Base-by-base conservation (phyloP, 2,888 invertebrate species). In the Yponomeuta malinellus region DNA sequence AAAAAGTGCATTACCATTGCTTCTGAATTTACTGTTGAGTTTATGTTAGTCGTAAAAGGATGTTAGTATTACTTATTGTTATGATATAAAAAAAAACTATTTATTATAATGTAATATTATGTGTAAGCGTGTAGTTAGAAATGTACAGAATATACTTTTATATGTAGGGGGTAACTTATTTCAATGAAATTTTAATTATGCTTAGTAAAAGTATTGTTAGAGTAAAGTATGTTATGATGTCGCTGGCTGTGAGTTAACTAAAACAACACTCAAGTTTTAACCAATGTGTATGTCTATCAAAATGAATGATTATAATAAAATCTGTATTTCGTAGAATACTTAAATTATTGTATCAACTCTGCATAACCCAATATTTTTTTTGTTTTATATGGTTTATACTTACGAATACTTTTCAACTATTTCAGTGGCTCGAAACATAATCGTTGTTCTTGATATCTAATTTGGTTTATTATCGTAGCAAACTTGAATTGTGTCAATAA, bases 161-260 rank as follows among this genome's bases (percentile, higher is more conserved):
- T 59, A 15, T 15, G 15, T 15, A 59, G 5, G 12, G 12, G 12
- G 12, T 15, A 59, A 59, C 2, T 59, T 59, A 59, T 59, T 59
- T 59, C 12, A 59, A 65, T 29, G n/a, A 65, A 29, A 29, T 12
- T 31, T 65, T 9, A 65, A 65, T 65, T 65, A 65, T 31, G 63
- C 29, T 59, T 63, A 64, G 6, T 43, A n/a, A 37, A n/a, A 33
- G 59, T 70, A 63, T 63, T 70, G 43, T 63, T 70, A 63, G 31
- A 31, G 65, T 65, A 29, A 15, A 15, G 12, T 15, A 15, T 59
- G 52, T 65, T 31, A 65, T 10, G 15, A 68, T 68, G 66, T 68
- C 23, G 43, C 63, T 23, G 71, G 68, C 71, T 63, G 68, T 64
- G 68, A 68, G 29, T 12, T 48, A 63, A 66, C 37, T 68, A 33